Evolutionary conservation across 2,797 vertebrate genomes (phyloP).

Genomic region (Lophotriccus pileatus): DNA sequence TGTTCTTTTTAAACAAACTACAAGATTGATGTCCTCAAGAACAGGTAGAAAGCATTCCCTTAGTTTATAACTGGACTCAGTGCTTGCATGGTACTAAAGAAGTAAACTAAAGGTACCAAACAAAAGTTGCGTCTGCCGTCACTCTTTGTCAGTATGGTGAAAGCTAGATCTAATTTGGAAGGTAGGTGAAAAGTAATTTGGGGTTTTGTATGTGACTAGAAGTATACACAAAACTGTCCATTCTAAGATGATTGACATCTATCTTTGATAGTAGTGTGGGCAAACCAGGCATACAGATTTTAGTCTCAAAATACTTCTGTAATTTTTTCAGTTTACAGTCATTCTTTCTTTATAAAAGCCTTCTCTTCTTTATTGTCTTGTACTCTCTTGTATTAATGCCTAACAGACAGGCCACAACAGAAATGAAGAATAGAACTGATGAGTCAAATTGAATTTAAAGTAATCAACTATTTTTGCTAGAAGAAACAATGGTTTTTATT

Average conservation of each 20-base stretch:
- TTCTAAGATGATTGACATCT: not conserved
- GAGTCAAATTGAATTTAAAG: not conserved
- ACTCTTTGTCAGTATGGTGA: not conserved
- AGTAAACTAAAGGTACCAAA: not conserved
- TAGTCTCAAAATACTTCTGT: not conserved
- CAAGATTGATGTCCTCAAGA: not conserved
- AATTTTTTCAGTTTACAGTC: not conserved
- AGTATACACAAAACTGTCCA: not conserved
- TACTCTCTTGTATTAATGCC: not conserved
- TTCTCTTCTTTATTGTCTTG: not conserved
- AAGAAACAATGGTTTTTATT: not conserved
- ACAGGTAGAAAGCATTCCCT: not conserved
- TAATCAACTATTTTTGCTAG: not conserved
- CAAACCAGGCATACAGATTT: not conserved
- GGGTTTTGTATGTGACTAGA: not conserved
- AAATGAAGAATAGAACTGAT: not conserved
- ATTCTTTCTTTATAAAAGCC: not conserved
- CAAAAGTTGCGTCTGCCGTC: not conserved
- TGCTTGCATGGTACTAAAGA: not conserved
- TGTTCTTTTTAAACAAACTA: not conserved
- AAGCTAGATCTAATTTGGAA: not conserved
- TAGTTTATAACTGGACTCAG: not conserved
- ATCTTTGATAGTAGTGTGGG: not conserved
- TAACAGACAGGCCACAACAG: not conserved
- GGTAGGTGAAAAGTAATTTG: not conserved